These are phyloP conservation scores for Saguinus midas DNA, from an alignment of 2,113 vertebrate genomes.

Conservation along the genomic window DNA sequence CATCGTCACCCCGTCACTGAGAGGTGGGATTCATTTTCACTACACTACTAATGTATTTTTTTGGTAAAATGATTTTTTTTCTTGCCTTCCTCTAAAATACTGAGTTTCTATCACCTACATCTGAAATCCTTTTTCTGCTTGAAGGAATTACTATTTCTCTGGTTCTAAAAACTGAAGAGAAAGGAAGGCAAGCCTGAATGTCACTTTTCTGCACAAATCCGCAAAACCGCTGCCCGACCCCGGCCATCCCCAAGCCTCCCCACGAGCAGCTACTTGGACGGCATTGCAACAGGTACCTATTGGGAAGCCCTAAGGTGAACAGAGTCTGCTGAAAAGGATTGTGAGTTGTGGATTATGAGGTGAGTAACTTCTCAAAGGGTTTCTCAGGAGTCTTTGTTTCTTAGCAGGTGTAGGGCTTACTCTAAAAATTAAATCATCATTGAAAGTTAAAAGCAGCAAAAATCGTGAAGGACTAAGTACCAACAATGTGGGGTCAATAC, in stretches of 20 bases:
- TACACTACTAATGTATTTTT: background rate
- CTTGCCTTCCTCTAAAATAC: background rate
- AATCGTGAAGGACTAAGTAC: background rate
- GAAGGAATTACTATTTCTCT: background rate
- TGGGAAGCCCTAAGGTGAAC: background rate
- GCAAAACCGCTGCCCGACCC: background rate
- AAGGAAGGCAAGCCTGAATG: background rate
- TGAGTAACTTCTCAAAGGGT: background rate
- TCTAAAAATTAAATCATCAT: background rate
- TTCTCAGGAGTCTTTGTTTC: background rate
- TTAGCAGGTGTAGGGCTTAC: background rate
- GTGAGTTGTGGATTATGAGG: background rate
- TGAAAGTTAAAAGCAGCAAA: background rate
- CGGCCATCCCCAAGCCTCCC: background rate
- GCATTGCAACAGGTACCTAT: accelerated
- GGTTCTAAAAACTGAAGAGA: constrained; percentile 8
- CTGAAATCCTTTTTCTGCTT: background rate
- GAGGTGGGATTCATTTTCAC: background rate
- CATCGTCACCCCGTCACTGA: background rate
- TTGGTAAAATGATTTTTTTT: background rate
- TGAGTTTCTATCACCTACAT: background rate
- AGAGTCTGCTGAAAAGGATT: background rate
- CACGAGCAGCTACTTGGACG: background rate
- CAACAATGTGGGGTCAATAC: background rate
- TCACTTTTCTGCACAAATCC: background rate